Conservation (phyloP, 2,888 invertebrate species). For the Eupithecia abbreviata region DNA sequence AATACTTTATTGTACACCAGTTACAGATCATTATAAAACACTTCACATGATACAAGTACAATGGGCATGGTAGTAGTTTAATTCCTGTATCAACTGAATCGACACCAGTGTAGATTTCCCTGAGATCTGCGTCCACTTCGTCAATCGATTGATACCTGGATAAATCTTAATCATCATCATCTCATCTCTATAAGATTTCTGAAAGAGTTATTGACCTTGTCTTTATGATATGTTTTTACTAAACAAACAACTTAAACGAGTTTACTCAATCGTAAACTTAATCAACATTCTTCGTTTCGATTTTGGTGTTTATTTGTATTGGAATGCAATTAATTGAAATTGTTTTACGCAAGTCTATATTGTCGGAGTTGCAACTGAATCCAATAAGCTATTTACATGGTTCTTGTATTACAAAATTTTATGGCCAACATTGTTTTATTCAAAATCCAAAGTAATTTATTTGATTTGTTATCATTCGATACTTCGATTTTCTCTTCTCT, state of each 20-base stretch:
- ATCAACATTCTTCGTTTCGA: slow-evolving; percentile 19
- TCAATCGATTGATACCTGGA: neutral
- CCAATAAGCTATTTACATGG: slow-evolving; percentile 1
- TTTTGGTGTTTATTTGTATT: slow-evolving; percentile 10
- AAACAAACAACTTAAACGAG: slow-evolving; percentile 24
- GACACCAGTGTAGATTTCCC: neutral
- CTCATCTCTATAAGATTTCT: neutral
- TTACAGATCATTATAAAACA: no score
- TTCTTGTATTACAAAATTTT: slow-evolving; percentile 7
- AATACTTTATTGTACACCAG: no score
- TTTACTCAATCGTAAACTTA: slow-evolving; percentile 35
- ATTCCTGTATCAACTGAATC: neutral
- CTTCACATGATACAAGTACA: no score
- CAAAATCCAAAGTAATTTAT: no score
- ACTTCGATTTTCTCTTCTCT: neutral
- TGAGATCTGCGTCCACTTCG: neutral
- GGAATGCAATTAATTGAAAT: slow-evolving; percentile 8
- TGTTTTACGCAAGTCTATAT: slow-evolving; percentile 3
- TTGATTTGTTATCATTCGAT: neutral
- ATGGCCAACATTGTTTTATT: neutral
- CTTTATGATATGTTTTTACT: slow-evolving; percentile 10
- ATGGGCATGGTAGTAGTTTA: no score
- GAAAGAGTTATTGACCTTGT: slow-evolving; percentile 3
- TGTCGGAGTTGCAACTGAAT: slow-evolving; percentile 3
- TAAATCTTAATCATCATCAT: neutral